phyloP scores from a whole-genome alignment of 2,113 vertebrate species.

The Halichoerus grypus region DNA sequence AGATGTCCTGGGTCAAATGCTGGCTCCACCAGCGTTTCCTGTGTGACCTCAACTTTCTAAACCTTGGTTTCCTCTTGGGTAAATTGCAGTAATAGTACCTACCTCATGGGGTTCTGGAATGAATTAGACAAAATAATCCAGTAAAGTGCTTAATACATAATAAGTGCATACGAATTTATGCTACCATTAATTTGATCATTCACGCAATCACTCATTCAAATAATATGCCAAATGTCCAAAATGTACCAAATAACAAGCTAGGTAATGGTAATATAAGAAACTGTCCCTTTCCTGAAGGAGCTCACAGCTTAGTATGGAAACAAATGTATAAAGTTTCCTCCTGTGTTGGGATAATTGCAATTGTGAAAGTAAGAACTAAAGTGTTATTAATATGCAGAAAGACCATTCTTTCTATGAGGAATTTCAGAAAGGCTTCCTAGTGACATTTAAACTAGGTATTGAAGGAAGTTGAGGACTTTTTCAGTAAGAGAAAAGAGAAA shows the following conservation, averaged over 20 bases:
- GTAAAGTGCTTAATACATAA: background rate
- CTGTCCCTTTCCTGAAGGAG: conserved; percentile 5
- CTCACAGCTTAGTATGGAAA: background rate
- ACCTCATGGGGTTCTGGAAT: conserved; percentile 35
- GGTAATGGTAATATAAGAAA: background rate
- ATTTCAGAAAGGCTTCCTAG: background rate
- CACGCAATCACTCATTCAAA: conserved; percentile 40
- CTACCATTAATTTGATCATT: conserved; percentile 32
- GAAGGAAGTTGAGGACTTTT: background rate
- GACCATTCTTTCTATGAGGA: background rate
- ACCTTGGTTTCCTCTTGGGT: conserved; percentile 30
- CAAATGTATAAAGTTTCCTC: background rate
- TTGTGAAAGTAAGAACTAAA: background rate
- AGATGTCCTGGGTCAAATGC: background rate
- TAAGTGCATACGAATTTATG: conserved; percentile 22
- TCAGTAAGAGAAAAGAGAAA: background rate
- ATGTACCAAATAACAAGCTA: background rate
- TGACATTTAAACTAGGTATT: background rate
- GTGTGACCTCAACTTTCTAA: conserved; percentile 50
- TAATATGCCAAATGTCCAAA: background rate
- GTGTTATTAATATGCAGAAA: background rate
- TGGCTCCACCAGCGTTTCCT: background rate
- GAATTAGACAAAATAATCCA: conserved; percentile 52
- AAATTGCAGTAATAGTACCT: background rate
- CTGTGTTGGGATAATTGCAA: background rate